Percentiles rank a stretch among this genome's conserved stretches.
phyloP scores from a whole-genome alignment of 2,113 vertebrate species.

The Boleophthalmus pectinirostris region DNA sequence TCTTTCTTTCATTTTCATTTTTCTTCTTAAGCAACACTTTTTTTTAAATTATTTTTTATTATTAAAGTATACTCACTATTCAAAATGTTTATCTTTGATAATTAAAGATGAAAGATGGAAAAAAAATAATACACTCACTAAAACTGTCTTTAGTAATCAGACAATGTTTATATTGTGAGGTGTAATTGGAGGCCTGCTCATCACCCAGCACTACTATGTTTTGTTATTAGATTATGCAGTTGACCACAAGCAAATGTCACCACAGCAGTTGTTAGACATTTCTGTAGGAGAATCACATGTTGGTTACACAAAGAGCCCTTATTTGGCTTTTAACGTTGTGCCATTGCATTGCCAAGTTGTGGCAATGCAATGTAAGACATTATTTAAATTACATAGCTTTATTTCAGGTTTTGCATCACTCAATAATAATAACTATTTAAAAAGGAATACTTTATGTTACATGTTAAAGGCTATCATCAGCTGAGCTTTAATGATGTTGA shows the following conservation, averaged over 20 bases:
- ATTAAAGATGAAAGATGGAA: too few relatives aligned
- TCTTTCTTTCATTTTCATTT: too few relatives aligned
- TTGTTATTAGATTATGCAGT: slow-evolving; percentile 56
- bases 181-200: slow-evolving; percentile 9
- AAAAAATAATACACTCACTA: too few relatives aligned
- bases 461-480: not conserved
- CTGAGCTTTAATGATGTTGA: not conserved
- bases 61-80: too few relatives aligned
- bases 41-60: too few relatives aligned
- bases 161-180: slow-evolving; percentile 15
- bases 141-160: not conserved
- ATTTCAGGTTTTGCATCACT: not conserved
- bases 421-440: not conserved
- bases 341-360: too few relatives aligned
- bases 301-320: slow-evolving; percentile 28
- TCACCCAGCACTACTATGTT: slow-evolving; percentile 26
- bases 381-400: not conserved
- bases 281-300: slow-evolving; percentile 15
- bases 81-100: too few relatives aligned
- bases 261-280: slow-evolving; percentile 5
- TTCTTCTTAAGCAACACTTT: too few relatives aligned
- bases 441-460: not conserved
- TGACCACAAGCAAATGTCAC: slow-evolving; percentile 50
- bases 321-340: slow-evolving; percentile 16
- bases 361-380: slow-evolving; percentile 1